Conservation (phyloP, 2,888 invertebrate species). For the Congeria kusceri region DNA sequence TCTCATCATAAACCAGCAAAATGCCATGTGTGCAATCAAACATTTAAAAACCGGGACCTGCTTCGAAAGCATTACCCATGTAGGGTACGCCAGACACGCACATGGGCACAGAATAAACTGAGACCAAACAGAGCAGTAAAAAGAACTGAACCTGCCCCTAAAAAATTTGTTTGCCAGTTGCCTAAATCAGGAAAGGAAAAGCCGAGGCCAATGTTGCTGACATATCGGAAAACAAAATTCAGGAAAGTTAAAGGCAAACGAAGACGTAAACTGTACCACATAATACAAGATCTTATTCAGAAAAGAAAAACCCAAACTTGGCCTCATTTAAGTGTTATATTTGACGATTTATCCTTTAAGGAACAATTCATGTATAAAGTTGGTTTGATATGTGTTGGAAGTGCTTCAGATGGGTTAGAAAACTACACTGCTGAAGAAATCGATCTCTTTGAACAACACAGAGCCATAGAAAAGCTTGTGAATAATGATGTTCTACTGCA, state of each 20-base stretch:
- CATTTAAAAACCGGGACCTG: slow-evolving; percentile 62
- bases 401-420: slow-evolving; percentile 40
- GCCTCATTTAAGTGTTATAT: slow-evolving; percentile 52
- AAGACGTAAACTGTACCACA: slow-evolving; percentile 48
- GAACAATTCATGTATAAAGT: slow-evolving; percentile 65
- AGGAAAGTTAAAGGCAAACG: slow-evolving; percentile 59
- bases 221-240: slow-evolving; percentile 56
- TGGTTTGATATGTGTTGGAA: slow-evolving; percentile 56
- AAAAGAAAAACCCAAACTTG: slow-evolving; percentile 43
- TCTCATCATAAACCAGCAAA: slow-evolving; percentile 56
- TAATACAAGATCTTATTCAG: slow-evolving; percentile 41
- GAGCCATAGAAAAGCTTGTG: slow-evolving; percentile 31
- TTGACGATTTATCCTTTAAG: slow-evolving; percentile 62
- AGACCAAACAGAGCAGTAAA: slow-evolving; percentile 62
- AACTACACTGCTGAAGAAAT: slow-evolving; percentile 41
- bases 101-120: slow-evolving; percentile 67
- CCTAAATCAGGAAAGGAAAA: slow-evolving; percentile 48
- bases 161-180: slow-evolving; percentile 48
- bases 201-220: slow-evolving; percentile 50
- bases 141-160: slow-evolving; percentile 19
- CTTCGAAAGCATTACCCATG: slow-evolving; percentile 70
- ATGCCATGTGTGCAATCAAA: slow-evolving; percentile 64
- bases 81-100: slow-evolving; percentile 67
- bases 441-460: slow-evolving; percentile 42
- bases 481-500: background rate